Conservation (phyloP, 64 coral and sea anemone genomes). For the Acropora tenuis region DNA sequence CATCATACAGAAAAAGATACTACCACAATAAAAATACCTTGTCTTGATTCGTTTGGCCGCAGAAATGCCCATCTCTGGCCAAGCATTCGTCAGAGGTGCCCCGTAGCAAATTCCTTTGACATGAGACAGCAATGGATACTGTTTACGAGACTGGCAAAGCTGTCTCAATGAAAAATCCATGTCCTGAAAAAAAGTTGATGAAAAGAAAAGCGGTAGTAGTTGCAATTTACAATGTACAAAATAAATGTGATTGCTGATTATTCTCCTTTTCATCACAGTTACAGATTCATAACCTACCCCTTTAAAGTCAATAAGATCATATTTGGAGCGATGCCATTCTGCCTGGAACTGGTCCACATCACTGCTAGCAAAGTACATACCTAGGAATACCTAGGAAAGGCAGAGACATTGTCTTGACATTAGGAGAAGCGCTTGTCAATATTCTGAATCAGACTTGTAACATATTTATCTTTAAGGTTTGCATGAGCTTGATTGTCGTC, state of each 20-base stretch:
- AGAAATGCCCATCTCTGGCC: constrained; percentile 9
- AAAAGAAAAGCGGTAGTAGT: constrained; percentile 5
- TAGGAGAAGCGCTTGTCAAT: constrained; percentile 26
- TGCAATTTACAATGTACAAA: constrained; percentile 2
- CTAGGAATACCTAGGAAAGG: constrained; percentile 14
- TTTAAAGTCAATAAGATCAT: constrained; percentile 49
- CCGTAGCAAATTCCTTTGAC: constrained; percentile 3
- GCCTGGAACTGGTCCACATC: constrained; percentile 28
- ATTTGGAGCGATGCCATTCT: constrained; percentile 38
- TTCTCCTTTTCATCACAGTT: constrained; percentile 2
- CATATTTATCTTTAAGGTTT: constrained; percentile 19
- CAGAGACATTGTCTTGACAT: constrained; percentile 27
- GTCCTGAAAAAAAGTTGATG: constrained; percentile 1
- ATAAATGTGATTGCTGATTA: not conserved
- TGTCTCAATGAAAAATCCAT: constrained; percentile 25
- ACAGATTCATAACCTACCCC: constrained; percentile 26
- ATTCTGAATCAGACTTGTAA: constrained; percentile 12
- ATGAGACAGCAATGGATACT: not conserved
- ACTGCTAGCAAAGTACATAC: constrained; percentile 19
- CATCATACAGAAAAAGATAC: not conserved
- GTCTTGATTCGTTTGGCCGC: constrained; percentile 5
- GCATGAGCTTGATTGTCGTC: not conserved
- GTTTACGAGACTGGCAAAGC: not conserved
- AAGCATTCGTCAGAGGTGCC: constrained; percentile 29
- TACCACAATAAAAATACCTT: not conserved